phyloP scores from a whole-genome alignment of 2,113 vertebrate genomes.

The Setophaga kirtlandii region DNA sequence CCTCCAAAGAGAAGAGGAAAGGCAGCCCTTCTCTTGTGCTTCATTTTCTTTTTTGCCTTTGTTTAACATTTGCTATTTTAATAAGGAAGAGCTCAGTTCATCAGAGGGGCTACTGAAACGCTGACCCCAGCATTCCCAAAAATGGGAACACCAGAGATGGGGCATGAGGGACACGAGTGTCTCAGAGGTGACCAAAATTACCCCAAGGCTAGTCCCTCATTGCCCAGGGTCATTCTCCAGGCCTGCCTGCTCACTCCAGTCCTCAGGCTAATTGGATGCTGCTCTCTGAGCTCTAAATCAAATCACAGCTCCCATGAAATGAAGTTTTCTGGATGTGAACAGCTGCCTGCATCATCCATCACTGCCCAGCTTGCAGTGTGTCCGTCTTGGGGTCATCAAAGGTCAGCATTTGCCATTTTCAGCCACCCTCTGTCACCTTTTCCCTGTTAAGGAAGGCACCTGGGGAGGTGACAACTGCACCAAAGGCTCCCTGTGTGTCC shows the following conservation, averaged over 20 bases:
- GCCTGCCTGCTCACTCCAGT: not conserved
- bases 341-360: conserved; percentile 58
- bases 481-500: fast-evolving
- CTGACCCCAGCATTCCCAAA: not conserved
- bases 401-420: not conserved
- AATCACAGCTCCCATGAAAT: conserved; percentile 69
- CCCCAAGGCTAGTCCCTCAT: not conserved
- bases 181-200: not conserved
- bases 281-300: conserved; percentile 71
- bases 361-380: fast-evolving
- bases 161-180: not conserved
- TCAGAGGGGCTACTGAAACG: fast-evolving
- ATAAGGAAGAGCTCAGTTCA: not conserved
- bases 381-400: not conserved
- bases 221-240: not conserved
- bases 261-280: conserved; percentile 60
- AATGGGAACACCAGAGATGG: not conserved
- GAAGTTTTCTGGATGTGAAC: conserved; percentile 66
- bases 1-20: not conserved
- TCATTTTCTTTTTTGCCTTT: not conserved
- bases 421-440: not conserved
- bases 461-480: not conserved
- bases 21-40: not conserved
- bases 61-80: not conserved
- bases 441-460: not conserved